phyloP scores from a whole-genome alignment of 2,797 vertebrate genomes.

The Coreius guichenoti region DNA sequence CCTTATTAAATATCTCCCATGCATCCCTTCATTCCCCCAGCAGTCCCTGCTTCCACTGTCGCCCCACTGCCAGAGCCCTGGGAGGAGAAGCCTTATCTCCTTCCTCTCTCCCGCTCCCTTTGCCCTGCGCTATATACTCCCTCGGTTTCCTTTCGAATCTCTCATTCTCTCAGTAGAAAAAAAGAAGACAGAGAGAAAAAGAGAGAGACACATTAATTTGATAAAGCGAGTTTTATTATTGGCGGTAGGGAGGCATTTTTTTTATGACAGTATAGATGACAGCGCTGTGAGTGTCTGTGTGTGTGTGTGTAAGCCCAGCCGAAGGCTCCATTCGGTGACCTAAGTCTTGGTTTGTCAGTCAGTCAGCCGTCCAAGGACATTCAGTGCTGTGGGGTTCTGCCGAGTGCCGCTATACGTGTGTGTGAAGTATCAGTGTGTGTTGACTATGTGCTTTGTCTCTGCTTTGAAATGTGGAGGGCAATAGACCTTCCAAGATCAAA shows the following conservation, averaged over 20 bases:
- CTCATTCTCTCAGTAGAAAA: neutral
- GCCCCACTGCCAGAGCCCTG: slow-evolving; percentile 61
- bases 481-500: slow-evolving; percentile 54
- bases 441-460: slow-evolving; percentile 47
- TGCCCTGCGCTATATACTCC: slow-evolving; percentile 52
- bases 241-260: slow-evolving; percentile 36
- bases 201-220: slow-evolving; percentile 55
- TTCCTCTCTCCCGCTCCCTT: slow-evolving; percentile 54
- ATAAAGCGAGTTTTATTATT: slow-evolving; percentile 47
- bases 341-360: slow-evolving; percentile 40
- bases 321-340: slow-evolving; percentile 50
- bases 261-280: slow-evolving; percentile 52
- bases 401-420: slow-evolving; percentile 11
- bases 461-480: slow-evolving; percentile 51
- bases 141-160: neutral
- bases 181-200: slow-evolving; percentile 41
- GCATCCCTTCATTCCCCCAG: slow-evolving; percentile 52
- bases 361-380: slow-evolving; percentile 47
- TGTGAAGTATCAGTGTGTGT: slow-evolving; percentile 31
- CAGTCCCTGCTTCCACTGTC: slow-evolving; percentile 56
- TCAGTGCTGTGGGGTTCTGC: slow-evolving; percentile 32
- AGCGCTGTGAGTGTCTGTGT: neutral
- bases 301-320: slow-evolving; percentile 29
- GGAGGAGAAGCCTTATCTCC: slow-evolving; percentile 64
- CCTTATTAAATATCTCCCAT: slow-evolving; percentile 78